Evolutionary conservation across 2,888 invertebrate species (phyloP).

Genomic region (Idaea dimidiata): DNA sequence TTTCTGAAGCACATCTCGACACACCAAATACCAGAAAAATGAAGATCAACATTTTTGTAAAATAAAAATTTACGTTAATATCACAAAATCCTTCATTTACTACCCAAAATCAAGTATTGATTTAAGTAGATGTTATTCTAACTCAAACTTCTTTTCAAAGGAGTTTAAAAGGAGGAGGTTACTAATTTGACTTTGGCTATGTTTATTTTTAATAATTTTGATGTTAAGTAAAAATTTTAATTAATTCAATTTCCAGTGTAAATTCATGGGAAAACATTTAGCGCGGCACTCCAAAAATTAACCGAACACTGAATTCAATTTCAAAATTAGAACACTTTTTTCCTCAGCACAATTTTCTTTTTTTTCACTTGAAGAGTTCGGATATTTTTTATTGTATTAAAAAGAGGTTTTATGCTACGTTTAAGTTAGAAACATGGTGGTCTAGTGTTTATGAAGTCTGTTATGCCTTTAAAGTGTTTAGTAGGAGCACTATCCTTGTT

Average conservation of each 20-base stretch:
- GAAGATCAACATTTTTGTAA: not conserved
- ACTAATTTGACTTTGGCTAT: too few species aligned
- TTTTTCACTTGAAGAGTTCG: not conserved
- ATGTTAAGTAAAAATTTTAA: not conserved
- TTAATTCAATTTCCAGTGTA: not conserved
- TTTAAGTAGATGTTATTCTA: not conserved
- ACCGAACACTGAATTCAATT: not conserved
- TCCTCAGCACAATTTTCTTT: not conserved
- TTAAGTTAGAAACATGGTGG: not conserved
- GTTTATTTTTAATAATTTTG: too few species aligned
- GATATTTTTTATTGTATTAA: not conserved
- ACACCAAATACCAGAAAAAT: not conserved
- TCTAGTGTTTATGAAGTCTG: not conserved
- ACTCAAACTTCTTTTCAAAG: not conserved
- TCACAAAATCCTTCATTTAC: not conserved
- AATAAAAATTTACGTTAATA: not conserved
- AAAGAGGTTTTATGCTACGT: not conserved
- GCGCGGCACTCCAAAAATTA: not conserved
- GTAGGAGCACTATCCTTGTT: not conserved
- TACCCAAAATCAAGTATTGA: not conserved
- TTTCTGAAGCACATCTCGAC: not conserved
- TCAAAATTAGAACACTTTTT: not conserved
- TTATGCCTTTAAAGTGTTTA: not conserved
- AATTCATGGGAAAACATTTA: too few species aligned
- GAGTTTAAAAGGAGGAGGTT: too few species aligned